Evolutionary conservation across 2,888 invertebrate species (phyloP), one percentile per base, ranked within the genome.

Genomic region (Sympetrum striolatum): DNA sequence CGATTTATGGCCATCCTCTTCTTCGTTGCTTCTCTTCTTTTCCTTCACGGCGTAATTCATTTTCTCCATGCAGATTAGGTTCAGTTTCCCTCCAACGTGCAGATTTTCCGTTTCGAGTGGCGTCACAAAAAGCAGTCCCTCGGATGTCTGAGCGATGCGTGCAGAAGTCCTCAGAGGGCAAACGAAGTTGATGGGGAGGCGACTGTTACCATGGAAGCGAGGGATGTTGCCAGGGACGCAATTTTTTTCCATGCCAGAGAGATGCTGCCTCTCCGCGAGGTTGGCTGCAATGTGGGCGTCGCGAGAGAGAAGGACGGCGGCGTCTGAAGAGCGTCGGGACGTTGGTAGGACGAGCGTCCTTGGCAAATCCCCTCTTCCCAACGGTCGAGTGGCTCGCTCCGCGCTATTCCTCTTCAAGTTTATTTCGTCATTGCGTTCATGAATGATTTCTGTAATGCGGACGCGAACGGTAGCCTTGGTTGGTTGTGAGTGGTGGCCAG

Each of bases 241-340:
- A n/a, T 22, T 60, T 60, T 60, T 60, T 60, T 60, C 60, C 22
- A 60, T 60, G 22, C 18, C n/a, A 12, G 60, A 60, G 60, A n/a
- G 73, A 53, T 53, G 53, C 8, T 31, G 14, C 22, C 12, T 31
- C 31, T 8, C 25, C 25, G 31, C 73, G 73, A 22, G 73, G 73
- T 73, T 31, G 73, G 25, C 22, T 73, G 73, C 73, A 14, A 14
- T 15, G 64, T n/a, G 60, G 22, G 60, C 37, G 37, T 31, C 25
- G 80, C 15, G 80, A 31, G 35, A 31, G 80, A 31, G 80, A 35
- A 53, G 81, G 81, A 81, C 44, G 58, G 44, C 4, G 44, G 82
- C 82, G 86, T 86, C 86, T 86, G 86, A 86, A 64, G 60, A 86
- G 86, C 86, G 86, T 86, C 86, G 86, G 86, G 86, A 86, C 86